Evolutionary conservation across 2,888 invertebrate species (phyloP).

Genomic region (Pristionchus mayeri): DNA sequence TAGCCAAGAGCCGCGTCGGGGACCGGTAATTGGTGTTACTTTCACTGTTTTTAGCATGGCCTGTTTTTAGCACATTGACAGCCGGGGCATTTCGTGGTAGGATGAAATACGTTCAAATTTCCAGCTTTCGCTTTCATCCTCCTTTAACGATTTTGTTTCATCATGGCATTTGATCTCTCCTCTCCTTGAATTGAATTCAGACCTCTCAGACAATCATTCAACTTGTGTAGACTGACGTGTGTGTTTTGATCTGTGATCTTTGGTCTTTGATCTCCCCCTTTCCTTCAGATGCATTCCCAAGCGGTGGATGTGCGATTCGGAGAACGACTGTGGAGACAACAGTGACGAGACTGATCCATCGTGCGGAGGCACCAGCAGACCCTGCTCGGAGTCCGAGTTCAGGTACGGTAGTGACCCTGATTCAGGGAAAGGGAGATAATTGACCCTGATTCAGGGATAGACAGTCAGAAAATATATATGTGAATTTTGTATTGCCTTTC

Average conservation of each 20-base stretch:
- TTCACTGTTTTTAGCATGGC: too few species aligned
- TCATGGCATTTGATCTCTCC: background rate
- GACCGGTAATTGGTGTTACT: too few species aligned
- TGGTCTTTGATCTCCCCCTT: background rate
- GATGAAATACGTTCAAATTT: background rate
- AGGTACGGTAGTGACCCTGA: constrained; percentile 48
- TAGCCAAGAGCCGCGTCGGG: too few species aligned
- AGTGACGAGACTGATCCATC: constrained; percentile 82
- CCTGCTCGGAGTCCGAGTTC: constrained; percentile 77
- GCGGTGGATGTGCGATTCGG: constrained; percentile 80
- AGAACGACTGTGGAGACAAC: constrained; percentile 94
- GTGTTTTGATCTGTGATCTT: background rate
- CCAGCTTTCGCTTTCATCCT: background rate
- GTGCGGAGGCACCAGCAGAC: constrained; percentile 83
- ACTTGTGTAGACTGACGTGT: background rate
- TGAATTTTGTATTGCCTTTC: too few species aligned
- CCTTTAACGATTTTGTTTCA: background rate
- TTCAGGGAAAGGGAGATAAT: too few species aligned
- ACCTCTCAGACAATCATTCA: constrained; percentile 48
- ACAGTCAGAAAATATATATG: too few species aligned
- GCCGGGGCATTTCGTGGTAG: too few species aligned
- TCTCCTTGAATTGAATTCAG: too few species aligned
- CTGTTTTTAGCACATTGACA: too few species aligned
- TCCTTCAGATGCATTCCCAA: constrained; percentile 83
- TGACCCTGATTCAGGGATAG: too few species aligned